Conservation (phyloP, 2,888 invertebrate genomes). For the Drosophila bunnanda region DNA sequence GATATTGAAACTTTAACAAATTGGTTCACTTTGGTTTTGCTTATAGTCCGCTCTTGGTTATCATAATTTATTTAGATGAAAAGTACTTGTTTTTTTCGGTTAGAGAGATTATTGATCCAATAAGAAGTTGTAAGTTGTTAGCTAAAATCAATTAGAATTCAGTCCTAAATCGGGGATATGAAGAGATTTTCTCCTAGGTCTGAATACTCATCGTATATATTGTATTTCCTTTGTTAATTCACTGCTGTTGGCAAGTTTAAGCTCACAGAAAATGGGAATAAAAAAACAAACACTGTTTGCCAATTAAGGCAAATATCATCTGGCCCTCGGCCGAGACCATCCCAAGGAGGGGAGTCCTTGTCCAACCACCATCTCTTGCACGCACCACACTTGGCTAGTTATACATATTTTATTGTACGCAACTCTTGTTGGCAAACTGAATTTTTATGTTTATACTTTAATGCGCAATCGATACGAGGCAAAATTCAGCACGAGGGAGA, state of each 20-base stretch:
- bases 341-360: background rate
- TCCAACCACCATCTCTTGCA: conserved; percentile 8
- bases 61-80: conserved; percentile 23
- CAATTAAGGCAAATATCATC: conserved; percentile 41
- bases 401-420: conserved; percentile 56
- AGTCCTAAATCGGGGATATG: conserved; percentile 79
- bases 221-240: conserved; percentile 15
- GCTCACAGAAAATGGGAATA: conserved; percentile 12
- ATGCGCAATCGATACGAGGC: conserved; percentile 67
- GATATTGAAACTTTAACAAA: conserved; percentile 66
- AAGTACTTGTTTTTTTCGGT: conserved; percentile 17
- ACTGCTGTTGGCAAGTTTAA: conserved; percentile 13
- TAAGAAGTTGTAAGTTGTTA: conserved; percentile 9
- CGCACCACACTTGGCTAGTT: conserved; percentile 30
- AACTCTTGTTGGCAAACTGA: conserved; percentile 47
- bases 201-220: conserved; percentile 9
- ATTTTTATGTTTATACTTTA: conserved; percentile 59
- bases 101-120: conserved; percentile 19
- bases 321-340: background rate
- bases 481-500: conserved; percentile 10
- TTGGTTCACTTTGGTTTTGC: conserved; percentile 61
- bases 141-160: conserved; percentile 50
- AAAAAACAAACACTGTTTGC: conserved; percentile 31
- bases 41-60: conserved; percentile 20
- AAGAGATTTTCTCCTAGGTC: conserved; percentile 46